Conservation (phyloP, 2,888 invertebrate species). For the Torymus auratus region DNA sequence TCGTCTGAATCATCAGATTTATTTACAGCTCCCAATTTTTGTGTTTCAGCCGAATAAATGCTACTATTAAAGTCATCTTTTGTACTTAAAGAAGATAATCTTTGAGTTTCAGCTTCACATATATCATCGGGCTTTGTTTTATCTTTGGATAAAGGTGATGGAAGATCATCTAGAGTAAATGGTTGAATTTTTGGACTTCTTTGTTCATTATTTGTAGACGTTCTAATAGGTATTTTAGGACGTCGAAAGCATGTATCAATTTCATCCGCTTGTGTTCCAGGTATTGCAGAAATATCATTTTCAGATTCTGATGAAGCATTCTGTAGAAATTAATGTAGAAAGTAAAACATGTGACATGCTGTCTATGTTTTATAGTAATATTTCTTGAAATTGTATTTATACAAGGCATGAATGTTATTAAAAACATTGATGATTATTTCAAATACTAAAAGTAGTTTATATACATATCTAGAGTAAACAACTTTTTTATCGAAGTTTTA, state of each 20-base stretch:
- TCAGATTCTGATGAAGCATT: slow-evolving; percentile 53
- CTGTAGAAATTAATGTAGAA: slow-evolving; percentile 49
- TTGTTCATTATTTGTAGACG: slow-evolving; percentile 17
- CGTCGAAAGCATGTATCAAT: slow-evolving; percentile 23
- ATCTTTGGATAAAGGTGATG: slow-evolving; percentile 31
- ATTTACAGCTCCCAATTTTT: neutral
- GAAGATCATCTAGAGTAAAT: slow-evolving; percentile 35
- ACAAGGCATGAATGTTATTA: neutral
- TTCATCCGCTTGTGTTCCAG: slow-evolving; percentile 52
- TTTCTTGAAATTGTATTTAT: neutral
- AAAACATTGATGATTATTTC: slow-evolving; percentile 14
- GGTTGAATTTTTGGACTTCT: slow-evolving; percentile 9
- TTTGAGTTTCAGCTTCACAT: slow-evolving; percentile 39
- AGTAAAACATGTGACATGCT: neutral
- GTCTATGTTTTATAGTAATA: slow-evolving; percentile 21
- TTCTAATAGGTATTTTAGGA: slow-evolving; percentile 34
- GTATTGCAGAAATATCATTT: slow-evolving; percentile 48
- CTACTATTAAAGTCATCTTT: slow-evolving; percentile 31
- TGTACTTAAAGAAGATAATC: neutral
- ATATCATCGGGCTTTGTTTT: slow-evolving; percentile 23
- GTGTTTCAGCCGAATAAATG: slow-evolving; percentile 33
- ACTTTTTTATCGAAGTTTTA: neutral
- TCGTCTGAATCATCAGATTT: slow-evolving; percentile 27
- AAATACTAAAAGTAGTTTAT: no score
- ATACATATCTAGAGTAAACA: no score